Evolutionary conservation across 2,888 invertebrate species (phyloP), one percentile per base, ranked within the genome.

Genomic region (Vanessa cardui): DNA sequence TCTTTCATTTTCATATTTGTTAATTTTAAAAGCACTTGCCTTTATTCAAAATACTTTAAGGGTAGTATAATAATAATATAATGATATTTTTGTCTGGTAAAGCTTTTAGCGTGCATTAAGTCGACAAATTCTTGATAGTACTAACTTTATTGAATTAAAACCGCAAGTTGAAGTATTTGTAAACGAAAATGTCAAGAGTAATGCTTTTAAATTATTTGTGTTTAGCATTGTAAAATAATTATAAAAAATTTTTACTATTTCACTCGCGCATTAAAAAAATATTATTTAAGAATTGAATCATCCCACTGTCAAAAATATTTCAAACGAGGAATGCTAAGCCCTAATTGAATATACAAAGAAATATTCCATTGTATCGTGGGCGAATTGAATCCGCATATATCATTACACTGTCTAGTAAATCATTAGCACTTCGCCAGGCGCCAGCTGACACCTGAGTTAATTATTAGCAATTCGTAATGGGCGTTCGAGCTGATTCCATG

Each of bases 341-440:
- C 12, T 68, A 60, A 68, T 56, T 64, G 54, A 56, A 21, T 20
- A 60, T 54, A 44, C 64, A 60, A 61, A 44, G 26, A 56, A 31
- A 8, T 56, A 12, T 21, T 12, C 9, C 5, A 18, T 18, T n/a
- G 18, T 21, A 21, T 59, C 44, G 71, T 71, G 72, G 68, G 70
- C 50, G 64, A 63, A 45, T 62, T 61, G 58, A 52, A 61, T 68
- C 52, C 63, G 62, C 58, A 67, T 66, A 71, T 72, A 73, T 75
- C 69, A 71, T 73, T 72, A 71, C 49, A 56, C 62, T 71, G 73
- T 73, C 73, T 68, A 63, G 52, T 76, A 75, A 74, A 77, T 77
- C 77, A 77, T 77, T 70, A 69, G 69, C 71, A 70, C 74, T 73
- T 73, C 69, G 72, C 73, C 74, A 73, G 74, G 75, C 76, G 78